Conservation (phyloP, 2,888 invertebrate genomes). For the Oligia strigilis region DNA sequence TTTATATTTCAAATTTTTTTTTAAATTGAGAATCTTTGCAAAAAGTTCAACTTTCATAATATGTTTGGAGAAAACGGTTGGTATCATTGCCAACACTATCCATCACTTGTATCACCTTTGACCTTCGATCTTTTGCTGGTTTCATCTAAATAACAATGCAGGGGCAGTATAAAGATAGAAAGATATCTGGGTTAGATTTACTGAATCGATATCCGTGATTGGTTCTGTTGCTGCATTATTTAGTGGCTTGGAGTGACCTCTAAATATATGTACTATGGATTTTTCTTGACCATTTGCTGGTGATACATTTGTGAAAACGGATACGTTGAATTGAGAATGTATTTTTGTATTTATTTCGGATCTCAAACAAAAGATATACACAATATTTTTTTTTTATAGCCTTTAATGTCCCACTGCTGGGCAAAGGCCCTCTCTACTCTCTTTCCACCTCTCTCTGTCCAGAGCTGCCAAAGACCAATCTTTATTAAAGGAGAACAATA, state of each 20-base stretch:
- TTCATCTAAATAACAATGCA: conserved; percentile 7
- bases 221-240: conserved; percentile 13
- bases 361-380: neutral
- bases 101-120: conserved; percentile 37
- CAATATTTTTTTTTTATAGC: too few relatives aligned
- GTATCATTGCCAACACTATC: conserved; percentile 51
- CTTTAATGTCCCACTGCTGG: too few relatives aligned
- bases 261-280: neutral
- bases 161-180: neutral
- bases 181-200: conserved; percentile 21
- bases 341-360: neutral
- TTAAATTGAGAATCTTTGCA: conserved; percentile 50
- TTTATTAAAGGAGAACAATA: too few relatives aligned
- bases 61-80: conserved; percentile 41
- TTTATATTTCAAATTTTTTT: conserved; percentile 32
- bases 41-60: conserved; percentile 50
- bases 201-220: neutral
- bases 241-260: neutral
- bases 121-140: conserved; percentile 38
- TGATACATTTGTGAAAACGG: too few relatives aligned
- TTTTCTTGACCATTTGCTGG: neutral
- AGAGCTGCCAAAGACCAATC: too few relatives aligned
- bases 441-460: too few relatives aligned
- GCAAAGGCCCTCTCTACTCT: too few relatives aligned
- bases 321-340: neutral